Evolutionary conservation across 1,140 invertebrate genomes (phyloP).

Genomic region (Heliconius eleuchia): DNA sequence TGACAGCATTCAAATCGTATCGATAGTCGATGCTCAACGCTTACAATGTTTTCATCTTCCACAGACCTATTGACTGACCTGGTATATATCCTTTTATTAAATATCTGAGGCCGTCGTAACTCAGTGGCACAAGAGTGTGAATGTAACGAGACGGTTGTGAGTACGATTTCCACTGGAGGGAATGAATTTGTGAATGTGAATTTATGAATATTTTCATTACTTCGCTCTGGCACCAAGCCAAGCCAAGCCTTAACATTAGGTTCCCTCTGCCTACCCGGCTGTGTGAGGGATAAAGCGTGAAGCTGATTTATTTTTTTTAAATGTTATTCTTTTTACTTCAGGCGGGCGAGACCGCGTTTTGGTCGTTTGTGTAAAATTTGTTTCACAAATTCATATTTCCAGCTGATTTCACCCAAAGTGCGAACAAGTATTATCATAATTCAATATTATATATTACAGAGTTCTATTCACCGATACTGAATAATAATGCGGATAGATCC

Average conservation of each 20-base stretch:
- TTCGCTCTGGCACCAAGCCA: too few relatives aligned
- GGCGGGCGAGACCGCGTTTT: too few relatives aligned
- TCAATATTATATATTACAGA: neutral
- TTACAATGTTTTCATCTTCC: conserved; percentile 22
- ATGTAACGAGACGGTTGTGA: too few relatives aligned
- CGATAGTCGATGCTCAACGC: conserved; percentile 20
- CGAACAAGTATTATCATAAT: neutral
- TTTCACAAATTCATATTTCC: neutral
- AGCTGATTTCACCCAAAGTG: neutral
- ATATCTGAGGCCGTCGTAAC: neutral
- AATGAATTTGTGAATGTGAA: neutral
- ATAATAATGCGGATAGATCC: neutral
- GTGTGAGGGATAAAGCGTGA: too few relatives aligned
- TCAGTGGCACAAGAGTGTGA: too few relatives aligned
- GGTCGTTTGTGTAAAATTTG: neutral
- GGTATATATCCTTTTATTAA: neutral
- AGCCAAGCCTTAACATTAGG: too few relatives aligned
- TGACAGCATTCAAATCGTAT: conserved; percentile 35
- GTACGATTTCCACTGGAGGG: too few relatives aligned
- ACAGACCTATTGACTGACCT: neutral
- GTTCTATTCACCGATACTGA: neutral
- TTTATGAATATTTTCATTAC: too few relatives aligned
- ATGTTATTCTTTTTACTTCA: too few relatives aligned
- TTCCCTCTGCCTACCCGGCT: too few relatives aligned
- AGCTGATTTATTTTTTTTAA: too few relatives aligned